Evolutionary conservation across 2,113 vertebrate genomes (phyloP), one percentile per base, ranked within the genome.

Genomic region (Galeopterus variegatus): DNA sequence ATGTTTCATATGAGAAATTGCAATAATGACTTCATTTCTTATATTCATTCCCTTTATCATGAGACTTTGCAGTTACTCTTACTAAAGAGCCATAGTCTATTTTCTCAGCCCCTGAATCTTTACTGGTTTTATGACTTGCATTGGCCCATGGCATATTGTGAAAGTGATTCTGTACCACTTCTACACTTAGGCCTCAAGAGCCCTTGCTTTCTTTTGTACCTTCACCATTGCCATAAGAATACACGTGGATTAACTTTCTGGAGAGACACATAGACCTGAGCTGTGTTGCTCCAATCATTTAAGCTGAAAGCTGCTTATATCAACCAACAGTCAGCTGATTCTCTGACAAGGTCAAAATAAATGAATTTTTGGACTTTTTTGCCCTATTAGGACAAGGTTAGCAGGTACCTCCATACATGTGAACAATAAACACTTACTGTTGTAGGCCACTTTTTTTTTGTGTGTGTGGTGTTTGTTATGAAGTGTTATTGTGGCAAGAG

Each of bases 21-120:
- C 64, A 95, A 64, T 52, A 62, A 72, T 56, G 76, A 84, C 19
- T 90, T 87, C 23, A 77, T 52, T 86, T 82, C 56, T 96, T 94
- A 45, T 11, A 52, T 73, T 77, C 58, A 89, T 33, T n/a, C 12
- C 45, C 9, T 81, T 93, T 80, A 54, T 31, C 41, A 36, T 41
- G 26, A 84, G 28, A 65, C 9, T 88, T 80, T 93, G 72, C n/a
- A 58, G 2, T 58, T 97, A 14, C 36, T 90, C 23, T 86, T 93
- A 77, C 3, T 95, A 94, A 93, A 93, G n/a, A 90, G 11, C 3
- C 36, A 36, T 69, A 70, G 10, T 64, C 18, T 84, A 12, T 92
- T 96, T 95, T 65, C 18, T 33, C 36, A 77, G 8, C 6, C 13
- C 24, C 64, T 96, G 58, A 82, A 69, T 93, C 21, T 69, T 2